Percentiles rank a stretch among this genome's conserved stretches.
These are phyloP conservation scores for Didymodactylos carnosus DNA, from an alignment of 2,888 invertebrate genomes.

Conservation along the genomic window DNA sequence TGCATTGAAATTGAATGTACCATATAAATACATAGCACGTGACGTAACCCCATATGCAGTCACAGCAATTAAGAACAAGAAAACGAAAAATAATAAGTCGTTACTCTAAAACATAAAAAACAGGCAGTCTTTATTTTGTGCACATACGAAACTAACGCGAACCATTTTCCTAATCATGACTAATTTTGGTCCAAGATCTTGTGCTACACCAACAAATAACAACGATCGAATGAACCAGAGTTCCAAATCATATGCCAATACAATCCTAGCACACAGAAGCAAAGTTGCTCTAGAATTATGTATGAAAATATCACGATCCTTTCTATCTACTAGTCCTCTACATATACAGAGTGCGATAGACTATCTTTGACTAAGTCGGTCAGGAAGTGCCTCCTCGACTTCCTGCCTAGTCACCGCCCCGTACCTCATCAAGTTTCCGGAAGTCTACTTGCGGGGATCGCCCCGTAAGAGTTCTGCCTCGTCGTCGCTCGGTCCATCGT, in stretches of 20 bases:
- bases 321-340: too few relatives aligned
- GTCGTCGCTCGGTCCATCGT: too few relatives aligned
- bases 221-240: not conserved
- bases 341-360: too few relatives aligned
- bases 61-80: not conserved
- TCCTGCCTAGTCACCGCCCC: too few relatives aligned
- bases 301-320: too few relatives aligned
- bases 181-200: slow-evolving; percentile 33
- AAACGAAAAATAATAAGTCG: not conserved
- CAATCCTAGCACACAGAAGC: not conserved
- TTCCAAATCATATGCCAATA: not conserved
- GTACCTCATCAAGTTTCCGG: too few relatives aligned
- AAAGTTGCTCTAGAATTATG: too few relatives aligned
- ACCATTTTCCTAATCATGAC: slow-evolving; percentile 34
- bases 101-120: not conserved
- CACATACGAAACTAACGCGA: too few relatives aligned
- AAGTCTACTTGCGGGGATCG: too few relatives aligned
- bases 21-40: not conserved
- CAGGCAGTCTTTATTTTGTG: not conserved
- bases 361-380: too few relatives aligned
- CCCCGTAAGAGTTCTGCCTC: too few relatives aligned
- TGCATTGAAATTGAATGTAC: not conserved
- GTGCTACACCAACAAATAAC: slow-evolving; percentile 18
- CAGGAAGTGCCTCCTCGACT: too few relatives aligned
- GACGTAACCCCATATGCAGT: not conserved